These are phyloP conservation scores for Cistogaster globosa DNA, from an alignment of 2,888 invertebrate species.

Conservation along the genomic window DNA sequence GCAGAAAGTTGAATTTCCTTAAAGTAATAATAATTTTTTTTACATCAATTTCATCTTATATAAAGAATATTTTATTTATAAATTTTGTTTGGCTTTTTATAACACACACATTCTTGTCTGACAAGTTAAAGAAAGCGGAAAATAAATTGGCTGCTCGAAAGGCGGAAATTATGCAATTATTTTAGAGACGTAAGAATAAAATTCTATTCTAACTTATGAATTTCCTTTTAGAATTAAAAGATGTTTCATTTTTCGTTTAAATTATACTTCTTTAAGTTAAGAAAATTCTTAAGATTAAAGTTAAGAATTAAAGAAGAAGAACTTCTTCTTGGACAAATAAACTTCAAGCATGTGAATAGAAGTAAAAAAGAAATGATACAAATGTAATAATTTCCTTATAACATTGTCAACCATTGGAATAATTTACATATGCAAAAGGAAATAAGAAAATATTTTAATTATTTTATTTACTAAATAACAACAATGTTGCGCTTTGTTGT, in stretches of 20 bases:
- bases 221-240: slow-evolving; percentile 64
- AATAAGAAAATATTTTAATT: no score
- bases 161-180: slow-evolving; percentile 73
- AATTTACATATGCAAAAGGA: no score
- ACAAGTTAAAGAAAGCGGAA: slow-evolving; percentile 14
- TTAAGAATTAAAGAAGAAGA: background rate
- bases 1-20: background rate
- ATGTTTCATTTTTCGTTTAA: slow-evolving; percentile 10
- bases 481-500: no score
- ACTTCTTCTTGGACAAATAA: background rate
- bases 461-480: no score
- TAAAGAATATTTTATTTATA: slow-evolving; percentile 14
- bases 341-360: no score
- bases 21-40: background rate
- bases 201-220: slow-evolving; percentile 69
- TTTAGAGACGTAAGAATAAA: slow-evolving; percentile 55
- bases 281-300: slow-evolving; percentile 19
- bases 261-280: slow-evolving; percentile 14
- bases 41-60: background rate
- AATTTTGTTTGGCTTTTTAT: slow-evolving; percentile 8
- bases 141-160: slow-evolving; percentile 63
- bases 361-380: no score
- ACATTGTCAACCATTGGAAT: no score
- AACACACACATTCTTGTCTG: slow-evolving; percentile 33
- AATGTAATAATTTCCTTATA: no score